phyloP scores from a whole-genome alignment of 1,140 invertebrate species.

The Neotoxoptera formosana region DNA sequence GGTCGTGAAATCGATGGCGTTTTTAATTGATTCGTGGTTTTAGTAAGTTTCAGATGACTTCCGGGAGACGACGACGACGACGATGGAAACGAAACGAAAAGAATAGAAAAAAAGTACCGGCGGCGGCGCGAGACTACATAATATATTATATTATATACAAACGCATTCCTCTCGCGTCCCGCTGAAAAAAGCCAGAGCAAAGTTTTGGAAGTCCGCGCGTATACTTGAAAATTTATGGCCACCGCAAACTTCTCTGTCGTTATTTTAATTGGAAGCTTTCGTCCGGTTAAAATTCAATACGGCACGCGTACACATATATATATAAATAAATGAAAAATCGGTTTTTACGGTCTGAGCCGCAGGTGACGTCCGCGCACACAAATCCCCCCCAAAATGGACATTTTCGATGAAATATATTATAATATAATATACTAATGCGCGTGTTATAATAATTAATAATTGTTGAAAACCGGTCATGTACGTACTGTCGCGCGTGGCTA shows the following conservation, averaged over 20 bases:
- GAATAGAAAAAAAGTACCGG: neutral
- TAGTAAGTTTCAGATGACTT: neutral
- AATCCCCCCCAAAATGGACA: neutral
- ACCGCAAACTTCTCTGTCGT: conserved; percentile 23
- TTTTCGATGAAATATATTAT: neutral
- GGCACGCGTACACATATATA: neutral
- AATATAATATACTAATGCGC: neutral
- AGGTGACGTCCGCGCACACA: neutral
- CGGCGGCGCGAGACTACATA: neutral
- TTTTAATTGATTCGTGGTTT: neutral
- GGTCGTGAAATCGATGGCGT: neutral
- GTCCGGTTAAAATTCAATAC: conserved; percentile 25
- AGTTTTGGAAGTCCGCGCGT: neutral
- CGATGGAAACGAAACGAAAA: neutral
- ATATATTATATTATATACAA: neutral
- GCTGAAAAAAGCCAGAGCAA: neutral
- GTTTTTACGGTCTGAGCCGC: neutral
- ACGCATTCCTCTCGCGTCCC: neutral
- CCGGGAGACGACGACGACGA: neutral
- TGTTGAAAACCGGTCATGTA: neutral
- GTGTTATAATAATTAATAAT: neutral
- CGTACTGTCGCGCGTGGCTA: too few species aligned
- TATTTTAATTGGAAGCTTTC: conserved; percentile 30
- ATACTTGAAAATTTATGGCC: neutral
- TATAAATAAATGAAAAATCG: neutral